Evolutionary conservation across 2,797 vertebrate species (phyloP).

Genomic region (Varecia variegata): DNA sequence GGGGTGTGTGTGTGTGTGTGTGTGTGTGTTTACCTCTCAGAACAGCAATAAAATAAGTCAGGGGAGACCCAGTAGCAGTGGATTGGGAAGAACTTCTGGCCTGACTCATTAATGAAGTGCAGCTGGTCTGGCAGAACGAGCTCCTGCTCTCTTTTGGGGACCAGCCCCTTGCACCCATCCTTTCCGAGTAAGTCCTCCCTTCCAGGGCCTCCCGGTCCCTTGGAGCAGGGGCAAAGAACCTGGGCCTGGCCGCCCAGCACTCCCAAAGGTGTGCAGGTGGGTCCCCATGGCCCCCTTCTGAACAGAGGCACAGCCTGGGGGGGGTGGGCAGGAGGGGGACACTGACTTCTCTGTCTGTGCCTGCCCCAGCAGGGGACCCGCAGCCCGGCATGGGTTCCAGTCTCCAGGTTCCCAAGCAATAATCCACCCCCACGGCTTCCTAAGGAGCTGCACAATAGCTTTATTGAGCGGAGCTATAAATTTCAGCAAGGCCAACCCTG

Average conservation of each 20-base stretch:
- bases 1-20: not conserved
- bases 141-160: not conserved
- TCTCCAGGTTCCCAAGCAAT: not conserved
- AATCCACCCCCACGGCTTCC: constrained; percentile 12
- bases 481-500: constrained; percentile 53
- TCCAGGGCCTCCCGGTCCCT: not conserved
- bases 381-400: not conserved
- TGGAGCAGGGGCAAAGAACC: not conserved
- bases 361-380: not conserved
- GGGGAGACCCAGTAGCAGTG: not conserved
- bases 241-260: not conserved
- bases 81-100: constrained; percentile 40
- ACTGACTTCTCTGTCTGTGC: not conserved
- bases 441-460: constrained; percentile 52
- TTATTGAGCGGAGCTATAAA: constrained; percentile 62
- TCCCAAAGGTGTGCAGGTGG: not conserved
- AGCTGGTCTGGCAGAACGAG: not conserved
- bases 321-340: not conserved
- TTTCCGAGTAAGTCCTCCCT: not conserved
- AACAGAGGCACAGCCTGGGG: not conserved
- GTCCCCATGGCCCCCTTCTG: not conserved
- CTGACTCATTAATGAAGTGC: constrained; percentile 47
- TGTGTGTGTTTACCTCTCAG: not conserved
- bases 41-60: constrained; percentile 50
- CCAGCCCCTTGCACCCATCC: not conserved